Conservation (phyloP, 2,888 invertebrate genomes). For the Ditylenchus weischeri region DNA sequence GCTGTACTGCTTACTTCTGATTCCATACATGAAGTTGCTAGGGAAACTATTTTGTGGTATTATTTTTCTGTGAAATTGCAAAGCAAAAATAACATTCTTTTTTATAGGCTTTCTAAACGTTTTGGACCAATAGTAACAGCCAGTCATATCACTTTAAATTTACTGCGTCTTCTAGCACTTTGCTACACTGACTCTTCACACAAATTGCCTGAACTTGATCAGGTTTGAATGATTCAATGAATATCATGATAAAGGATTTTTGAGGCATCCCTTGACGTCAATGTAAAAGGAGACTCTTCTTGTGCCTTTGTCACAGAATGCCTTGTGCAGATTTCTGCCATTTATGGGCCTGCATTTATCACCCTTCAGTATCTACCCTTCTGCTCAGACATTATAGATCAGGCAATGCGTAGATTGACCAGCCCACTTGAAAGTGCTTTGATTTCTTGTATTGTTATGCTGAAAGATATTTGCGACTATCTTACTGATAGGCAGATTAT, state of each 20-base stretch:
- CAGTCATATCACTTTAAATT: slow-evolving; percentile 72
- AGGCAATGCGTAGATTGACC: slow-evolving; percentile 77
- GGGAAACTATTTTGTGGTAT: slow-evolving; percentile 49
- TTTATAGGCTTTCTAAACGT: slow-evolving; percentile 83
- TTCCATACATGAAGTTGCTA: slow-evolving; percentile 44
- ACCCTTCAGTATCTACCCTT: slow-evolving; percentile 84
- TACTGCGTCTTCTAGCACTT: slow-evolving; percentile 85
- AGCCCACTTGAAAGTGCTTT: slow-evolving; percentile 81
- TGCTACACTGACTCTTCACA: slow-evolving; percentile 74
- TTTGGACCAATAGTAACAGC: slow-evolving; percentile 90
- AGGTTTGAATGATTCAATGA: slow-evolving; percentile 10
- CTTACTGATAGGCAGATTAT: slow-evolving; percentile 79
- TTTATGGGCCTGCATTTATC: slow-evolving; percentile 84
- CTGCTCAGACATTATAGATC: slow-evolving; percentile 74
- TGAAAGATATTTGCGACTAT: slow-evolving; percentile 77
- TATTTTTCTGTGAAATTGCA: background rate
- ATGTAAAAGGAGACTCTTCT: slow-evolving; percentile 72
- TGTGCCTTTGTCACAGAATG: slow-evolving; percentile 84
- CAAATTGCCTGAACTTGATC: slow-evolving; percentile 17
- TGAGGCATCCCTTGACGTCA: slow-evolving; percentile 28
- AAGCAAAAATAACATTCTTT: slow-evolving; percentile 6
- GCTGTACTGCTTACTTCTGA: slow-evolving; percentile 38
- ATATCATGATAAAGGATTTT: slow-evolving; percentile 15
- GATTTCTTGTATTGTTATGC: slow-evolving; percentile 76
- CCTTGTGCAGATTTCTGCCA: slow-evolving; percentile 77